Evolutionary conservation across 2,797 vertebrate species (phyloP).

Genomic region (Cirrhinus molitorella): DNA sequence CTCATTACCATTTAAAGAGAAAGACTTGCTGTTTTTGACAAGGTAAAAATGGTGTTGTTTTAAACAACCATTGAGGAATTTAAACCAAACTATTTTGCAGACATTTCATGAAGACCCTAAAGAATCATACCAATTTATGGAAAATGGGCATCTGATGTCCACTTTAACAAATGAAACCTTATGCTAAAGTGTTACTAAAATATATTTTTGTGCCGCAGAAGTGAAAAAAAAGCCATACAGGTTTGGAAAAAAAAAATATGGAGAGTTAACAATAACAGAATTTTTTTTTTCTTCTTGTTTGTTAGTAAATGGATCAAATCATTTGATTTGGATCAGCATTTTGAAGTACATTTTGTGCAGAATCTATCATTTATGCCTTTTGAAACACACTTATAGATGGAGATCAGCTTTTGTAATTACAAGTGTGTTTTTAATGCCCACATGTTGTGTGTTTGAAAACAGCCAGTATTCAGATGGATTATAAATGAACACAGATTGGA

Average conservation of each 20-base stretch:
- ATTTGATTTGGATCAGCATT: neutral
- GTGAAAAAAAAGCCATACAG: neutral
- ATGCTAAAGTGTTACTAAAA: too few relatives aligned
- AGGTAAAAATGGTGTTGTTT: too few relatives aligned
- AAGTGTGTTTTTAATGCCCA: neutral
- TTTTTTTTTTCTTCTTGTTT: neutral
- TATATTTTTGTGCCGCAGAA: too few relatives aligned
- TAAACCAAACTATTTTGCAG: too few relatives aligned
- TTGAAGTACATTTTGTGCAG: neutral
- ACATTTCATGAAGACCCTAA: too few relatives aligned
- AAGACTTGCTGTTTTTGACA: too few relatives aligned
- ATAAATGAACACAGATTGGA: neutral
- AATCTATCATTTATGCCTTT: neutral
- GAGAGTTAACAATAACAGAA: neutral
- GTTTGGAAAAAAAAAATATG: neutral
- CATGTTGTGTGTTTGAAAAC: neutral
- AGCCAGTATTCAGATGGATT: neutral
- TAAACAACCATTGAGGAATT: too few relatives aligned
- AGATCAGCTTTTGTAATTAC: constrained; percentile 7
- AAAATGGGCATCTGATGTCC: too few relatives aligned
- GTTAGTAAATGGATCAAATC: neutral
- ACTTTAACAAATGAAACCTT: too few relatives aligned
- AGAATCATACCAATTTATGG: too few relatives aligned
- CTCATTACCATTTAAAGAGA: too few relatives aligned
- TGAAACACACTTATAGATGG: neutral